Evolutionary conservation across 2,888 invertebrate species (phyloP).

Genomic region (Amiota mariae): DNA sequence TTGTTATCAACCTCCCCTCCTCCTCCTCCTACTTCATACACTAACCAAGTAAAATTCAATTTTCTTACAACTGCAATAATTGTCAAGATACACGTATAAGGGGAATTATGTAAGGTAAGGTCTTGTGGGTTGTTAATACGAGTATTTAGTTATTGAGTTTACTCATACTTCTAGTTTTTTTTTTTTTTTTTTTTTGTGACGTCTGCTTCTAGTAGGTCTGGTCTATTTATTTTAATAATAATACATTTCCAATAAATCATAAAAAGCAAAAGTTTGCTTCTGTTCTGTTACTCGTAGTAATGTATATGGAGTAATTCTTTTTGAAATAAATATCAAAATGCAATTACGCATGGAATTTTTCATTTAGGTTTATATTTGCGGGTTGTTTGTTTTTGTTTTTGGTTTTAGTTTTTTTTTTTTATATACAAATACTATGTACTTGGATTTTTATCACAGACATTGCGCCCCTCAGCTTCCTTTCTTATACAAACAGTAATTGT

Average conservation of each 20-base stretch:
- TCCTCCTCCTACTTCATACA: too few relatives aligned
- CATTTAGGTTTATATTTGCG: conserved; percentile 46
- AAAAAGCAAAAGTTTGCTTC: conserved; percentile 6
- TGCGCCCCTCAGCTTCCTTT: conserved; percentile 29
- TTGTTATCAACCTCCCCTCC: too few relatives aligned
- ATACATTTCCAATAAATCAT: neutral
- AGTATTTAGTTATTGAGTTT: too few relatives aligned
- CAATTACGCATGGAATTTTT: conserved; percentile 64
- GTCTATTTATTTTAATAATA: neutral
- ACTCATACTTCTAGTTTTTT: too few relatives aligned
- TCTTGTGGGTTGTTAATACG: too few relatives aligned
- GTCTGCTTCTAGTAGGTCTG: too few relatives aligned
- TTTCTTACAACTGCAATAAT: too few relatives aligned
- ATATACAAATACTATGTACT: neutral
- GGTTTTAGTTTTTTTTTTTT: conserved; percentile 15
- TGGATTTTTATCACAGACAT: conserved; percentile 3
- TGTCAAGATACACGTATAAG: too few relatives aligned
- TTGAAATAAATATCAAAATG: conserved; percentile 55
- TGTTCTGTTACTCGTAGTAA: neutral
- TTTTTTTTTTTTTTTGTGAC: too few relatives aligned
- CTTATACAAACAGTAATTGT: conserved; percentile 1
- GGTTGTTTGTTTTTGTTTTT: conserved; percentile 29
- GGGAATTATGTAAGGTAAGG: too few relatives aligned
- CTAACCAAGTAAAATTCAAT: too few relatives aligned
- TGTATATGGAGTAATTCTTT: neutral